Percentiles rank a stretch among this genome's conserved stretches.
These are phyloP conservation scores for Pseudochirops cupreus DNA, from an alignment of 2,797 vertebrate species.

Conservation along the genomic window DNA sequence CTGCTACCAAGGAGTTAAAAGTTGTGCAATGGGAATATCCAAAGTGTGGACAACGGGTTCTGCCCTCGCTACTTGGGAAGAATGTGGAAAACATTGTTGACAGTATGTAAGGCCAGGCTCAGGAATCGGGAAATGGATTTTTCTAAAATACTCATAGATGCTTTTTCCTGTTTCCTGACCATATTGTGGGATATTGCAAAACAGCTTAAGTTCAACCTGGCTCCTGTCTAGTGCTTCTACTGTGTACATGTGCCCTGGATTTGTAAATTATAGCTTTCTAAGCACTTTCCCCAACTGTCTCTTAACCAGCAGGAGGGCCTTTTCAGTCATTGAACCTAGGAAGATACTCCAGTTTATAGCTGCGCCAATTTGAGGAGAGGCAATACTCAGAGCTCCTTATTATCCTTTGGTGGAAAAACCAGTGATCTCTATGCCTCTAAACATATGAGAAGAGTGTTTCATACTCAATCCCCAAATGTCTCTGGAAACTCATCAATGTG, in stretches of 20 bases:
- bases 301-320: background rate
- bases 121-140: slow-evolving; percentile 15
- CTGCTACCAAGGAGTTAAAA: slow-evolving; percentile 23
- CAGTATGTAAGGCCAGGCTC: background rate
- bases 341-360: background rate
- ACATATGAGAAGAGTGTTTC: background rate
- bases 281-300: slow-evolving; percentile 23
- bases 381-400: background rate
- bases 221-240: slow-evolving; percentile 14
- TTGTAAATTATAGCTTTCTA: background rate
- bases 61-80: background rate
- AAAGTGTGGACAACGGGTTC: background rate
- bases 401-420: background rate
- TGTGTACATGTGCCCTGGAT: background rate
- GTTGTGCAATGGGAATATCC: background rate
- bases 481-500: background rate
- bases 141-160: background rate
- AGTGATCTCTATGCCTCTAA: background rate
- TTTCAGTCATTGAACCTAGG: background rate
- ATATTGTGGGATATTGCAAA: slow-evolving; percentile 24
- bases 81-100: background rate
- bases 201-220: slow-evolving; percentile 20
- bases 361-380: slow-evolving; percentile 29
- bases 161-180: slow-evolving; percentile 28
- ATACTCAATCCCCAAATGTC: background rate